These are phyloP conservation scores for Tenthredo mesomela DNA, from an alignment of 2,888 invertebrate genomes.

Conservation along the genomic window DNA sequence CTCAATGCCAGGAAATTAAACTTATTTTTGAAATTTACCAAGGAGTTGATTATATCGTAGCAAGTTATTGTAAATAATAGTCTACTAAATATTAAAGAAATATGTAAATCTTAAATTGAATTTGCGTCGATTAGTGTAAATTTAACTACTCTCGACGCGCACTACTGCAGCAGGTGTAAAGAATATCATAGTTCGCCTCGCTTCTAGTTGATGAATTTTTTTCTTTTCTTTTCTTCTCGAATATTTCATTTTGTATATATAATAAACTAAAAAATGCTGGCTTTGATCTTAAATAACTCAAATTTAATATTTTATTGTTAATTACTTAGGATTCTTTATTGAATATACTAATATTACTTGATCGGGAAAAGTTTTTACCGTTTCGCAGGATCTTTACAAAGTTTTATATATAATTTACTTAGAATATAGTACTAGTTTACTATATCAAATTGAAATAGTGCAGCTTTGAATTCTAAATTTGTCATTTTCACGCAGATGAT, in stretches of 20 bases:
- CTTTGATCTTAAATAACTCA: slow-evolving; percentile 51
- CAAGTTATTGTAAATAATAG: slow-evolving; percentile 50
- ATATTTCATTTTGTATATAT: slow-evolving; percentile 4
- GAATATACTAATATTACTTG: slow-evolving; percentile 47
- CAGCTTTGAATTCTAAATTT: slow-evolving; percentile 63
- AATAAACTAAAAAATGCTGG: slow-evolving; percentile 43
- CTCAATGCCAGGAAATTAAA: neutral
- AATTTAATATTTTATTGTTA: slow-evolving; percentile 54
- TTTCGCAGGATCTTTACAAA: slow-evolving; percentile 58
- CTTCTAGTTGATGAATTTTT: slow-evolving; percentile 29
- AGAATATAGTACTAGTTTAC: slow-evolving; percentile 28
- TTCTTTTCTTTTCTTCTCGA: neutral
- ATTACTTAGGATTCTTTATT: slow-evolving; percentile 54
- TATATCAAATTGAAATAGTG: slow-evolving; percentile 47
- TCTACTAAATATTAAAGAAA: slow-evolving; percentile 43
- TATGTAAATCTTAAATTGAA: neutral
- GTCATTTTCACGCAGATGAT: slow-evolving; percentile 64
- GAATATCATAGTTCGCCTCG: neutral
- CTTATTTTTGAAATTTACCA: slow-evolving; percentile 20
- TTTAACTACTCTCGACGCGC: neutral
- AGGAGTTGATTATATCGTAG: slow-evolving; percentile 42
- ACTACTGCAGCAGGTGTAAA: neutral
- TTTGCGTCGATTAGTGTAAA: neutral
- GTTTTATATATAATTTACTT: slow-evolving; percentile 45
- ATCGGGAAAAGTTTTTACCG: slow-evolving; percentile 51